Evolutionary conservation across 2,113 vertebrate species (phyloP), one percentile per base, ranked within the genome.

Genomic region (Anthoscopus minutus): DNA sequence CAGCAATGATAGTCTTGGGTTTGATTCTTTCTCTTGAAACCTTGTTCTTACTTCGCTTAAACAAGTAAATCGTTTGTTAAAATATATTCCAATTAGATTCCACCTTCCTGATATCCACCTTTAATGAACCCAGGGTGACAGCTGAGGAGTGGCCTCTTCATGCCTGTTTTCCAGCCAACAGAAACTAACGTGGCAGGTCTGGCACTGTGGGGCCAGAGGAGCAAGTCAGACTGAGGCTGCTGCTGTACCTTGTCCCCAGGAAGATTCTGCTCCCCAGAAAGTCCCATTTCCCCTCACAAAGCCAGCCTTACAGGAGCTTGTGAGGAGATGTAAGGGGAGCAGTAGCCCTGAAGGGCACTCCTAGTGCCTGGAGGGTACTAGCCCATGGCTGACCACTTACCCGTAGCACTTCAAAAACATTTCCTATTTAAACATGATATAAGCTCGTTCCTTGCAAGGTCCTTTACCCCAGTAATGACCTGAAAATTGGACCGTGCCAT

Each of bases 241-340:
- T 74, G 31, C 11, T 50, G 19, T 16, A 73, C 16, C 13, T 74
- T 62, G 11, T 25, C 8, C 10, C 6, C 15, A n/a, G 33, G 33
- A 76, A 50, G 21, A 24, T 45, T 11, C 15, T 65, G 25, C 17
- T 53, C 31, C 18, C 7, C 38, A 42, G 25, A 45, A 90, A 76
- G 18, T 9, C 38, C 23, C 5, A 0, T 24, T 14, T 8, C 23
- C 19, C 6, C 2, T 28, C 31, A 69, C 4, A 69, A 70, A 53
- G 8, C 30, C 2, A 2, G 5, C 2, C 13, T 40, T 53, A 45
- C 2, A 2, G 8, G 17, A n/a, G n/a, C n/a, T n/a, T n/a, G n/a
- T n/a, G n/a, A n/a, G n/a, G n/a, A n/a, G n/a, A n/a, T n/a, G n/a
- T 0, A 0, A 9, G 13, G 8, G 20, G 4, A 84, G 10, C 25